Evolutionary conservation across 1,140 invertebrate species (phyloP).

Genomic region (Parasteatoda tepidariorum): DNA sequence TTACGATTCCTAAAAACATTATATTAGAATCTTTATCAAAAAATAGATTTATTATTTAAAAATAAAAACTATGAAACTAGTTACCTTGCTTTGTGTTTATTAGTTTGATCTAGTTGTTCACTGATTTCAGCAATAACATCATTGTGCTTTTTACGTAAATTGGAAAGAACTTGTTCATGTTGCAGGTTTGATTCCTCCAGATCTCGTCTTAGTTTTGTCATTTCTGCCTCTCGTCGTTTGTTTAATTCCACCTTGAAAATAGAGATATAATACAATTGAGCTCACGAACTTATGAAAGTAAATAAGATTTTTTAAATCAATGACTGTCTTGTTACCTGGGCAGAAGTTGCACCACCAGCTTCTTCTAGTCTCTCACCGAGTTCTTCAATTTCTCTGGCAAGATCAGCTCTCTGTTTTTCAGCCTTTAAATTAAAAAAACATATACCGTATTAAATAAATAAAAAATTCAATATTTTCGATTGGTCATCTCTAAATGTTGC

Average conservation of each 20-base stretch:
- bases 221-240: slow-evolving; percentile 98
- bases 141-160: slow-evolving; percentile 99
- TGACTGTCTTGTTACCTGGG: slow-evolving; percentile 68
- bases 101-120: slow-evolving; percentile 98
- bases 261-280: too few relatives aligned
- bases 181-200: slow-evolving; percentile 98
- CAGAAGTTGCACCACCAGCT: slow-evolving; percentile 97
- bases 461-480: too few relatives aligned
- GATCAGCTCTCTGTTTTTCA: slow-evolving; percentile 96
- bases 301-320: not conserved
- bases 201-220: slow-evolving; percentile 96
- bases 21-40: too few relatives aligned
- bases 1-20: too few relatives aligned
- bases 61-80: too few relatives aligned
- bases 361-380: slow-evolving; percentile 96
- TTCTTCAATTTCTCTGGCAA: slow-evolving; percentile 96
- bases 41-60: too few relatives aligned
- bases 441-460: too few relatives aligned
- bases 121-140: slow-evolving; percentile 98
- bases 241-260: slow-evolving; percentile 87
- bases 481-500: too few relatives aligned
- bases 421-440: slow-evolving; percentile 71
- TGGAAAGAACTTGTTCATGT: slow-evolving; percentile 94
- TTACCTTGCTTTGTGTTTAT: slow-evolving; percentile 98
- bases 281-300: too few relatives aligned